These are phyloP conservation scores for Xiphorhynchus erythropygius DNA, from an alignment of 2,797 vertebrate genomes.

Conservation along the genomic window DNA sequence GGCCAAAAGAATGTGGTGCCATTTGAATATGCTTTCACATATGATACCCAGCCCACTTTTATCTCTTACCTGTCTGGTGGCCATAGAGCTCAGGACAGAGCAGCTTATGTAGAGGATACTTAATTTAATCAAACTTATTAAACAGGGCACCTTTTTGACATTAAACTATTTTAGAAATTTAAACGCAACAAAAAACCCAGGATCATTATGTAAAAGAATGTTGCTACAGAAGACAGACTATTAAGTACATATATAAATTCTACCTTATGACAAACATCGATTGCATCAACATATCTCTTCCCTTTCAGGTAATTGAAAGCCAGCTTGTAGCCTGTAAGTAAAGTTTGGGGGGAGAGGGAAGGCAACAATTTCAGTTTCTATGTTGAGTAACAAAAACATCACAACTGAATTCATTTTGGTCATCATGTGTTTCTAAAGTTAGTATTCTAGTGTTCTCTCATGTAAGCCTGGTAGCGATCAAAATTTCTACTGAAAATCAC, in stretches of 20 bases:
- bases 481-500: neutral
- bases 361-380: neutral
- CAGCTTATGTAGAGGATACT: neutral
- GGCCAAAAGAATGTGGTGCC: neutral
- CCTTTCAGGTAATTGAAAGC: constrained; percentile 98
- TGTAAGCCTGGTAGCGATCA: neutral
- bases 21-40: neutral
- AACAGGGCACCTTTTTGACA: neutral
- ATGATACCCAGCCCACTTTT: neutral
- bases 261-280: constrained; percentile 96
- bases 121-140: neutral
- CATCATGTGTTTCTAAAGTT: neutral
- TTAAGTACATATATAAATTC: constrained; percentile 32
- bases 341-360: neutral
- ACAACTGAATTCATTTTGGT: neutral
- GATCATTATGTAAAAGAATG: neutral
- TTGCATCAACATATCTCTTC: constrained; percentile 93
- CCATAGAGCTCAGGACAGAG: neutral
- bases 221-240: neutral
- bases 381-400: neutral
- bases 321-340: constrained; percentile 91
- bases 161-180: neutral
- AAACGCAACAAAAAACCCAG: neutral
- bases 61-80: neutral
- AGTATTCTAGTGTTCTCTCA: neutral